Conservation (phyloP, 2,888 invertebrate species). For the Noctua fimbriata region DNA sequence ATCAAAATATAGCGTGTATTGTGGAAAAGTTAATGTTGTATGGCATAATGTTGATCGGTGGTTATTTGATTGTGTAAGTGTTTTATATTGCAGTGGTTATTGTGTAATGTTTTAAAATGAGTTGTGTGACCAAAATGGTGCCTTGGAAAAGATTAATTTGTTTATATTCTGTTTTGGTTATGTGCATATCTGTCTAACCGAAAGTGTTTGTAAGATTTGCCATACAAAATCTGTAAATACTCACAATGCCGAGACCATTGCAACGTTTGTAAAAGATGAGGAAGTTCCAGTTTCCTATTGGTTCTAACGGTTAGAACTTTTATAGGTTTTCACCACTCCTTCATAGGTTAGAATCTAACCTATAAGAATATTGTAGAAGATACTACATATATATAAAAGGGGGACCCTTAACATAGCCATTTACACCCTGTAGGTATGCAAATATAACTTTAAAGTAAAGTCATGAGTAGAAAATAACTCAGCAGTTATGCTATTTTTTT, state of each 20-base stretch:
- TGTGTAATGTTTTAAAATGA: background rate
- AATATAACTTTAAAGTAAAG: background rate
- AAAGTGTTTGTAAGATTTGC: background rate
- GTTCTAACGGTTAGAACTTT: background rate
- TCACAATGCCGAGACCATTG: background rate
- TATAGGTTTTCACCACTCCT: background rate
- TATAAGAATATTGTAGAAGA: background rate
- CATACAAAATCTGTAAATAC: background rate
- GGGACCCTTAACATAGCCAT: no score
- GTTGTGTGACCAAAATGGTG: background rate
- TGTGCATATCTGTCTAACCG: background rate
- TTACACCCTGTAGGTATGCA: no score
- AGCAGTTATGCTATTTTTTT: background rate
- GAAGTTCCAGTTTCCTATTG: background rate
- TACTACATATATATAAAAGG: background rate
- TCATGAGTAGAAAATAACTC: background rate
- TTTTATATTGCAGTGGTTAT: background rate
- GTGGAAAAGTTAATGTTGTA: conserved; percentile 1
- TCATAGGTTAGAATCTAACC: background rate
- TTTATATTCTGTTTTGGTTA: background rate
- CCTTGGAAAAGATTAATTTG: background rate
- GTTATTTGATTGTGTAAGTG: conserved; percentile 55
- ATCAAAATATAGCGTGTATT: conserved; percentile 22
- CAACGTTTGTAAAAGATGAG: background rate
- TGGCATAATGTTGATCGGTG: conserved; percentile 46